These are phyloP conservation scores for Arrhamphus sclerolepis DNA, from an alignment of 2,797 vertebrate genomes.

Conservation along the genomic window DNA sequence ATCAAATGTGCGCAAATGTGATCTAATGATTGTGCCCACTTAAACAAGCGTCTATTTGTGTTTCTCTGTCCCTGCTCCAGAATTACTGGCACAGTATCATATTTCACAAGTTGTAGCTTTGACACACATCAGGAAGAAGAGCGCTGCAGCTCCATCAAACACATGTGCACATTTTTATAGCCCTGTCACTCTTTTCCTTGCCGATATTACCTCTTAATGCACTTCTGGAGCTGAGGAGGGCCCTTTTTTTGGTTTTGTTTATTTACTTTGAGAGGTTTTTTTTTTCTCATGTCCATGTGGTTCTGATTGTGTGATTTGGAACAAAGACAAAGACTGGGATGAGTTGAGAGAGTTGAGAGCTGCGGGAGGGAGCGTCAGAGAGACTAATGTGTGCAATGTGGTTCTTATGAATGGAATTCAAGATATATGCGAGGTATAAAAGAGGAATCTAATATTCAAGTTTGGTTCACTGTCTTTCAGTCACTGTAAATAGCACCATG, in stretches of 20 bases:
- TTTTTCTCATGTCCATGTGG: conserved; percentile 69
- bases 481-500: conserved; percentile 28
- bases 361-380: conserved; percentile 18
- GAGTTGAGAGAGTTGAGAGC: conserved; percentile 29
- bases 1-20: conserved; percentile 3
- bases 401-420: conserved; percentile 37
- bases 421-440: conserved; percentile 16
- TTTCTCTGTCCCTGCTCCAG: conserved; percentile 16
- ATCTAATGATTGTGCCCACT: background rate
- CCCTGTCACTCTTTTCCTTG: conserved; percentile 33
- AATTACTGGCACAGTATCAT: conserved; percentile 1
- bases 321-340: conserved; percentile 47
- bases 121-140: conserved; percentile 25
- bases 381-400: conserved; percentile 33
- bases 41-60: conserved; percentile 16
- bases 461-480: conserved; percentile 27
- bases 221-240: conserved; percentile 24
- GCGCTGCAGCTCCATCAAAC: conserved; percentile 12
- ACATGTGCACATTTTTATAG: conserved; percentile 17
- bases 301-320: conserved; percentile 71
- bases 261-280: conserved; percentile 64
- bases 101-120: conserved; percentile 2
- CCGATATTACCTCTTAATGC: conserved; percentile 38
- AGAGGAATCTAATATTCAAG: conserved; percentile 27
- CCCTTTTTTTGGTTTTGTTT: conserved; percentile 53